Evolutionary conservation across 2,888 invertebrate genomes (phyloP).

Genomic region (Eupithecia inturbata): DNA sequence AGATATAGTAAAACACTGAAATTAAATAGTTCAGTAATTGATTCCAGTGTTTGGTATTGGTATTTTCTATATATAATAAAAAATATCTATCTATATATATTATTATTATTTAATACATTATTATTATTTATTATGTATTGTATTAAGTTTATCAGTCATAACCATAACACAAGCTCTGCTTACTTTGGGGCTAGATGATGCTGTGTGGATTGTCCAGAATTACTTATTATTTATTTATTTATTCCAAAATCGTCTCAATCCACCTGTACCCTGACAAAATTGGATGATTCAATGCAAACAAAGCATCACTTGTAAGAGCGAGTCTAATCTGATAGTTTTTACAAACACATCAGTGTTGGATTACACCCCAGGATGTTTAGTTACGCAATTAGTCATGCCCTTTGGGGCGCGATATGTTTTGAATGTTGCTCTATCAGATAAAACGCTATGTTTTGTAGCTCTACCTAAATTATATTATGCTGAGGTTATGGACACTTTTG

Average conservation of each 20-base stretch:
- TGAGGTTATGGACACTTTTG: not conserved
- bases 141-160: too few species aligned
- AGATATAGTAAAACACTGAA: not conserved
- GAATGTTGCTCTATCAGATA: conserved; percentile 50
- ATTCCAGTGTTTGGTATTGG: too few species aligned
- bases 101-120: too few species aligned
- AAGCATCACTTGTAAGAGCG: conserved; percentile 33
- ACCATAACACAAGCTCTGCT: too few species aligned
- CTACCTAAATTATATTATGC: not conserved
- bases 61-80: too few species aligned
- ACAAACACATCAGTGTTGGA: conserved; percentile 82
- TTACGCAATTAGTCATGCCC: conserved; percentile 80
- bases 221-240: too few species aligned
- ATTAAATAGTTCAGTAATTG: not conserved
- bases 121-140: too few species aligned
- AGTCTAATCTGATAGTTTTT: conserved; percentile 81
- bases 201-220: too few species aligned
- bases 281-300: conserved; percentile 27
- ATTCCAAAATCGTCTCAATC: not conserved
- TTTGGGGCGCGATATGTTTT: conserved; percentile 49
- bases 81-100: too few species aligned
- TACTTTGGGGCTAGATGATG: too few species aligned
- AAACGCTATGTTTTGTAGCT: conserved; percentile 23
- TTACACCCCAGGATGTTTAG: conserved; percentile 80
- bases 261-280: conserved; percentile 32